Conservation (phyloP, 2,113 vertebrate species). For the Fregetta grallaria region DNA sequence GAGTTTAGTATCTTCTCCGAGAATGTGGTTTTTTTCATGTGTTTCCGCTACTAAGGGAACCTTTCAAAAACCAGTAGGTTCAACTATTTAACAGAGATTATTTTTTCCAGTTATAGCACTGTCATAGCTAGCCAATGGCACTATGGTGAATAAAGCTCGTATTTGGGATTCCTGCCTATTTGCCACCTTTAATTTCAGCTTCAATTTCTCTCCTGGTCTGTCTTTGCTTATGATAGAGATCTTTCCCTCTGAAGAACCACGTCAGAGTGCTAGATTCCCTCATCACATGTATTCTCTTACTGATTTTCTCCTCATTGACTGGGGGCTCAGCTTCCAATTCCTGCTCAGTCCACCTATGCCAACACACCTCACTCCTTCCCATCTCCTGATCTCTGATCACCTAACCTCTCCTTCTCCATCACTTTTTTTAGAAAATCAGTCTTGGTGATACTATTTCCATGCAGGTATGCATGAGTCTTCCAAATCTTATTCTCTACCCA, state of each 20-base stretch:
- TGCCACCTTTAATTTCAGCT: not conserved
- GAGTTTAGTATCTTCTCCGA: not conserved
- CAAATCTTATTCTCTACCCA: not conserved
- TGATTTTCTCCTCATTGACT: not conserved
- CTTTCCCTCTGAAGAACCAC: not conserved
- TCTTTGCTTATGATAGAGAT: not conserved
- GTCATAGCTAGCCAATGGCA: not conserved
- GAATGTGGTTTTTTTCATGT: accelerated
- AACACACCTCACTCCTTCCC: not conserved
- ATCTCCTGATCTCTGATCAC: not conserved
- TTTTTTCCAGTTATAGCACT: not conserved
- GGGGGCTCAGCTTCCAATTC: not conserved
- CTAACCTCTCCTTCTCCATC: not conserved
- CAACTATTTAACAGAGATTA: not conserved
- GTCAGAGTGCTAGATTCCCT: not conserved
- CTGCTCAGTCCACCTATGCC: not conserved
- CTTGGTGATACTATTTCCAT: not conserved
- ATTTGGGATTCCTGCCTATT: not conserved
- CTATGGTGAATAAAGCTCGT: accelerated
- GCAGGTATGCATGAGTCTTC: not conserved
- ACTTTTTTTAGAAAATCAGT: not conserved
- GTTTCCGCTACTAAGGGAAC: not conserved
- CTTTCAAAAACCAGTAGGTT: not conserved
- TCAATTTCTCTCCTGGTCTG: not conserved
- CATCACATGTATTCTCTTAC: not conserved